A percentile compares a stretch with the other conserved stretches of the same genome.
Conservation (phyloP, 2,888 invertebrate species). For the Drosophila flavopinicola region DNA sequence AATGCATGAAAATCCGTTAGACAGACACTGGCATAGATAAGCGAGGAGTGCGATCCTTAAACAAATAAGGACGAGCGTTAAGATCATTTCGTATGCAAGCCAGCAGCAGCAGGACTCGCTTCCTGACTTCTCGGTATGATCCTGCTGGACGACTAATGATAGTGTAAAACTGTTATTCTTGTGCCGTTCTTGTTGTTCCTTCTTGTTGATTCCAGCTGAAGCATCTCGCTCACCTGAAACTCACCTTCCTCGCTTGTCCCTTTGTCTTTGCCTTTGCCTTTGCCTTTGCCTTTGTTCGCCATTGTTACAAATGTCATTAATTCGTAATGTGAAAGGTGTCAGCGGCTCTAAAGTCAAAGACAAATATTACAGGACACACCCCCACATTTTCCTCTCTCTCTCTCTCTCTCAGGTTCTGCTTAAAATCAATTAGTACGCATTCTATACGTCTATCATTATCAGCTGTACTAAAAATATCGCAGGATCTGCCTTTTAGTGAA, state of each 20-base stretch:
- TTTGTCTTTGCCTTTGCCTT: conserved; percentile 42
- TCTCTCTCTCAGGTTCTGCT: conserved; percentile 76
- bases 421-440: conserved; percentile 78
- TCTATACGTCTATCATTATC: conserved; percentile 45
- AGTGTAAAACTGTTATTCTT: conserved; percentile 69
- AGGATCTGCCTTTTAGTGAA: neutral
- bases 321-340: conserved; percentile 82
- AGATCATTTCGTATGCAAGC: conserved; percentile 73
- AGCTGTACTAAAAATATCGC: conserved; percentile 61
- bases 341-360: conserved; percentile 68
- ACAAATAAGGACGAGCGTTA: conserved; percentile 42
- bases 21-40: conserved; percentile 56
- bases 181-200: conserved; percentile 13
- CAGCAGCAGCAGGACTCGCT: conserved; percentile 12
- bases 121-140: conserved; percentile 41
- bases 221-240: conserved; percentile 33
- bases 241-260: conserved; percentile 46
- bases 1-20: conserved; percentile 80
- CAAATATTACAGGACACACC: conserved; percentile 76
- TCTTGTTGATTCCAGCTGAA: conserved; percentile 31
- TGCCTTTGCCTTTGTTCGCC: conserved; percentile 46
- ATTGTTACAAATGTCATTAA: conserved; percentile 73
- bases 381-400: conserved; percentile 9
- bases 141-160: conserved; percentile 70
- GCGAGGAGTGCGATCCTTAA: conserved; percentile 43